Evolutionary conservation across 2,113 vertebrate species (phyloP).

Genomic region (Paedocypris sp.): DNA sequence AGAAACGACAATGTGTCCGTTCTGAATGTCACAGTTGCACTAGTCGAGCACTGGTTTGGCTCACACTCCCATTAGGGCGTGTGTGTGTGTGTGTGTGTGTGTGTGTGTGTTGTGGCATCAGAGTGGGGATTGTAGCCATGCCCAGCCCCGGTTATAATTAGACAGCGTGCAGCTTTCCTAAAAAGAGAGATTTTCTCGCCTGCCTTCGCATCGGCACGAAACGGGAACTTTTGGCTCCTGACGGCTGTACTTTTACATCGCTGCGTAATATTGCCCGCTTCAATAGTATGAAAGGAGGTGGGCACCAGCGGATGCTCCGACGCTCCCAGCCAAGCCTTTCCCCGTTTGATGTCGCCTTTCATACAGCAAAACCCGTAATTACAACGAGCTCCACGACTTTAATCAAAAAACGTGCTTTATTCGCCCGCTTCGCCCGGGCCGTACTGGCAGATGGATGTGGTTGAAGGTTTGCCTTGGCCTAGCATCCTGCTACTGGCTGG

Average conservation of each 20-base stretch:
- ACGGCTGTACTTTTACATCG: too few species aligned
- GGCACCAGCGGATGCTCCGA: not conserved
- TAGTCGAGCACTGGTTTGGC: conserved; percentile 37
- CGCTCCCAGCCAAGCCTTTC: conserved; percentile 22
- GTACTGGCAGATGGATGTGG: conserved; percentile 48
- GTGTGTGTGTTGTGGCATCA: conserved; percentile 31
- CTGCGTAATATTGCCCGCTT: too few species aligned
- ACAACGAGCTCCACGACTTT: conserved; percentile 39
- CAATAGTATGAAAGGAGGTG: not conserved
- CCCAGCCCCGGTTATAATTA: conserved; percentile 62
- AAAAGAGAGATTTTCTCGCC: conserved; percentile 47
- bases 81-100: not conserved
- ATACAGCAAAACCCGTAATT: conserved; percentile 49
- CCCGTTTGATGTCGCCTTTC: conserved; percentile 52
- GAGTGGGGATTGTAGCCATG: conserved; percentile 48
- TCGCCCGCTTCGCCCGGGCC: conserved; percentile 29
- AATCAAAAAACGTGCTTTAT: conserved; percentile 39
- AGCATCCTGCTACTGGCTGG: conserved; percentile 77
- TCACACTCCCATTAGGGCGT: conserved; percentile 18
- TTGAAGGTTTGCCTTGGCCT: conserved; percentile 66
- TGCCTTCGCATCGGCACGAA: conserved; percentile 45
- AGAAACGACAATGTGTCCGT: too few species aligned
- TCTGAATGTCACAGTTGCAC: conserved; percentile 29
- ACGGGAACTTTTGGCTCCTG: too few species aligned
- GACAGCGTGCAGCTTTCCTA: conserved; percentile 57